Base-by-base conservation (phyloP, 53 echinoderm and acorn worm species). In the Patiria pectinifera region DNA sequence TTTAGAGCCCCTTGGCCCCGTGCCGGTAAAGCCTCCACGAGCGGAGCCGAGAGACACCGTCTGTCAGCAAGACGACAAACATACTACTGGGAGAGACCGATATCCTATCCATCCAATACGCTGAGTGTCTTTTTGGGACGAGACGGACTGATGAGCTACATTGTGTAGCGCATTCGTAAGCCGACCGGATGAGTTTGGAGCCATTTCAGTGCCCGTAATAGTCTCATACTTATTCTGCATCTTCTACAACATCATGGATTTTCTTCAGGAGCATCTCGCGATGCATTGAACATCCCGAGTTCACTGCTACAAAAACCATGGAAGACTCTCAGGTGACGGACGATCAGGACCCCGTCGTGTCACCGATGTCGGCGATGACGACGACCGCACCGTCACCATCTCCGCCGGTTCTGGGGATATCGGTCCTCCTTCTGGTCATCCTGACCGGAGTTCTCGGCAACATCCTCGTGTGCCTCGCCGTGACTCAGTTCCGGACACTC, bases 401-500 rank as follows among this genome's bases (percentile, higher is more conserved):
- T n/a, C 62, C 78, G 18, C 8, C 62, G 2, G 59, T 25, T 16
- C 13, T 60, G 8, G 77, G 48, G 0, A 22, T 81, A 43, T 2
- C 62, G 6, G 4, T 88, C 61, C 66, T 82, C 13, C 58, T 83
- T 45, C 72, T 96, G 2, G 95, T 97, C 48, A 95, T 96, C 43
- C 58, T 95, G 83, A 74, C 90, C 48, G 96, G 96, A 18, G 78
- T 97, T 45, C 87, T 95, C 21, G 99, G 99, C 3, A 99, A 99
- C 86, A 77, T 95, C 44, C n/a, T 99, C 81, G 99, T 99, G 16
- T 99, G 99, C 72, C 93, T 99, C 24, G 99, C 99, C 62, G 96
- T 99, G 48, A 89, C 87, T 44, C 92, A 91, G 59, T 93, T 92
- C 22, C 83, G 95, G 61, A 92, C 88, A 14, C 95, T 97, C 16